Percentiles rank a stretch among this genome's conserved stretches.
Evolutionary conservation across 1,140 invertebrate species (phyloP).

Genomic region (Batillaria attramentaria): DNA sequence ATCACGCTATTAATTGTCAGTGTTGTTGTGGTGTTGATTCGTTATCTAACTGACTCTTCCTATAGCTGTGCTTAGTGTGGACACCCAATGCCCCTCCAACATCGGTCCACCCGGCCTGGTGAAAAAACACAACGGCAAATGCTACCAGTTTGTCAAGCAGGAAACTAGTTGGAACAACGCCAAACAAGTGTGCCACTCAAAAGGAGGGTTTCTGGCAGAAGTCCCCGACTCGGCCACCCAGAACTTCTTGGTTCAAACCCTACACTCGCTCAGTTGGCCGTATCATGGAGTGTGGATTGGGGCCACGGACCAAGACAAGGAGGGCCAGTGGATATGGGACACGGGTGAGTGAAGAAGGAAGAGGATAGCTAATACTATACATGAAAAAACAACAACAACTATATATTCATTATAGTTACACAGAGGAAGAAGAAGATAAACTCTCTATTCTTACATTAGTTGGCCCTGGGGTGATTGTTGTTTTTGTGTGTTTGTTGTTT

Average conservation of each 20-base stretch:
- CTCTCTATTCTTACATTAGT: too few species aligned
- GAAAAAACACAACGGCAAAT: conserved; percentile 17
- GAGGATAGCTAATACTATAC: too few species aligned
- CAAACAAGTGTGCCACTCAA: conserved; percentile 24
- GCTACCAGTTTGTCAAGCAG: conserved; percentile 38
- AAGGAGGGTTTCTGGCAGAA: conserved; percentile 44
- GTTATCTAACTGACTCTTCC: too few species aligned
- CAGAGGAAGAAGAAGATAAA: too few species aligned
- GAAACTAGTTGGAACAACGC: conserved; percentile 47
- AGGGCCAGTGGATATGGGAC: conserved; percentile 54
- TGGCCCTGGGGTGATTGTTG: too few species aligned
- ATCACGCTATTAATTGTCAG: too few species aligned
- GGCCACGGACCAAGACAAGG: conserved; percentile 45
- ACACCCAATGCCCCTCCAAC: background rate
- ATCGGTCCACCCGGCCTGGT: background rate
- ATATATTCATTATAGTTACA: too few species aligned
- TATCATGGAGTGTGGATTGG: conserved; percentile 55
- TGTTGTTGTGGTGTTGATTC: too few species aligned
- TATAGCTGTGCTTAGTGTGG: too few species aligned
- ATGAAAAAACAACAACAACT: too few species aligned
- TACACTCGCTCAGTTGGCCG: conserved; percentile 33
- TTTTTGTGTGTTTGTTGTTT: too few species aligned
- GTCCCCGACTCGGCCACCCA: conserved; percentile 38
- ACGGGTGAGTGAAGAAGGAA: conserved; percentile 54
- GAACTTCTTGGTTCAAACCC: conserved; percentile 45